Percentiles rank a stretch among this genome's conserved stretches.
phyloP scores from a whole-genome alignment of 2,113 vertebrate genomes.

The Chauna torquata region DNA sequence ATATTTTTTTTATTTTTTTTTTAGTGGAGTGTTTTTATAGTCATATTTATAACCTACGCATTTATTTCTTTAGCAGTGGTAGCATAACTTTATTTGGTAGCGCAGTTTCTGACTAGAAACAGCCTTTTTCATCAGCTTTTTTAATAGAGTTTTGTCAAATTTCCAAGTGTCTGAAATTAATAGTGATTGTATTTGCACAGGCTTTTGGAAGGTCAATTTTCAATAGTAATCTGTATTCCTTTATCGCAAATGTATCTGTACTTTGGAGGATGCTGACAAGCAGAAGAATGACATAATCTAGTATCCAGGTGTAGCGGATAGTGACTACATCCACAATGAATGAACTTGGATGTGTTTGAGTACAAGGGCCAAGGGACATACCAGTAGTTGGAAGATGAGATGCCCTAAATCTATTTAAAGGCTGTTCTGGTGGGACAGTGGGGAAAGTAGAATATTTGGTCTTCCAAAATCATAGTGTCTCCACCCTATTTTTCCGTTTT shows the following conservation, averaged over 20 bases:
- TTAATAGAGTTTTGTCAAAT: background rate
- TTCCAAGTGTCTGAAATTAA: background rate
- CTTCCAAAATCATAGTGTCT: background rate
- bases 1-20: rapidly evolving
- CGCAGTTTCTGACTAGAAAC: background rate
- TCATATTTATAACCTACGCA: background rate
- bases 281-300: background rate
- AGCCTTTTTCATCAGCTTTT: background rate
- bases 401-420: background rate
- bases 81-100: background rate
- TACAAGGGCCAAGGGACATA: background rate
- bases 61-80: background rate
- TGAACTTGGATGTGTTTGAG: background rate
- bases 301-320: background rate
- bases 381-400: background rate
- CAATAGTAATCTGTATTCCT: background rate
- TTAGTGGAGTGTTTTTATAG: background rate
- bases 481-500: background rate
- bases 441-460: background rate
- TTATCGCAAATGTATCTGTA: background rate
- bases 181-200: background rate
- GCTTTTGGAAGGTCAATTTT: background rate
- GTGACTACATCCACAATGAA: background rate
- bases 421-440: background rate
- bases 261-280: background rate